Conservation (phyloP, 2,113 vertebrate species). For the Numida meleagris region DNA sequence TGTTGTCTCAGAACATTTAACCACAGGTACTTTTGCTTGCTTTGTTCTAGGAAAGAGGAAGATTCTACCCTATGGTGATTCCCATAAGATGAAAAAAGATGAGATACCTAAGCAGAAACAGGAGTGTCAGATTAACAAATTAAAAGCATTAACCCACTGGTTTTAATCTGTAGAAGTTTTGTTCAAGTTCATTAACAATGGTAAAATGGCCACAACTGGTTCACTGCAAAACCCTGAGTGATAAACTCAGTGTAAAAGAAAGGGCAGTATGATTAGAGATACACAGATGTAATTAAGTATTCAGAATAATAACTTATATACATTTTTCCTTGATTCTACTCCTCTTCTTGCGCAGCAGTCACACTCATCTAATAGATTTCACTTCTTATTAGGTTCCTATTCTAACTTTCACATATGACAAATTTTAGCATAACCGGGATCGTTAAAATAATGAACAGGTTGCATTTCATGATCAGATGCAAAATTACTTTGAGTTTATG, state of each 20-base stretch:
- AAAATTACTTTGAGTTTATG: background rate
- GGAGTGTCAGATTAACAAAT: background rate
- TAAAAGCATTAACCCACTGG: background rate
- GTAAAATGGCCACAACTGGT: background rate
- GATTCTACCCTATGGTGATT: background rate
- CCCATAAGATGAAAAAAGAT: conserved; percentile 1
- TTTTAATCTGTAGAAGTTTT: background rate
- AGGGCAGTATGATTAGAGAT: background rate
- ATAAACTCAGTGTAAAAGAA: background rate
- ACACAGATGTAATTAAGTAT: background rate
- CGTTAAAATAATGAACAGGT: background rate
- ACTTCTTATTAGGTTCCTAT: background rate
- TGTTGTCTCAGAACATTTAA: conserved; percentile 10
- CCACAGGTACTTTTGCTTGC: conserved; percentile 2
- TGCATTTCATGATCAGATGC: background rate
- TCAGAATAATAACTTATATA: background rate
- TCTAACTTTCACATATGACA: background rate
- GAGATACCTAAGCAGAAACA: background rate
- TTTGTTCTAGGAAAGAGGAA: conserved; percentile 26
- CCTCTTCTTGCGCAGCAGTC: background rate
- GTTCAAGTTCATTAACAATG: background rate
- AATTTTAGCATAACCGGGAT: background rate
- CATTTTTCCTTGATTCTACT: background rate
- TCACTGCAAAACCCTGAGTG: background rate
- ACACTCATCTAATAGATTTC: background rate